A percentile compares a stretch with the other conserved stretches of the same genome.
Evolutionary conservation across 2,888 invertebrate genomes (phyloP).

Genomic region (Yponomeuta plumbellus): DNA sequence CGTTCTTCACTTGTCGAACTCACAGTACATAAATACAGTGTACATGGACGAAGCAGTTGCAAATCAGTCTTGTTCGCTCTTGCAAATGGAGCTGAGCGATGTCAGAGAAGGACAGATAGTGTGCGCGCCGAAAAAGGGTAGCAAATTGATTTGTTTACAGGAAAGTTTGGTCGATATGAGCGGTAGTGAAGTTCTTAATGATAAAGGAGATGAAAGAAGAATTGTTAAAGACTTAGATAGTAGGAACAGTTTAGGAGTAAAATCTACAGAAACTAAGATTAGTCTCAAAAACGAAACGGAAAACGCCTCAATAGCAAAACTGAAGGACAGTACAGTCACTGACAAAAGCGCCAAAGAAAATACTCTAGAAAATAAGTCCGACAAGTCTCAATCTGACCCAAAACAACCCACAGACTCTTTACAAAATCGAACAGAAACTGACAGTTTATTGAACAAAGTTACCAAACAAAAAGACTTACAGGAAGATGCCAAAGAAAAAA

Average conservation of each 20-base stretch:
- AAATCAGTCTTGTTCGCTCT: conserved; percentile 48
- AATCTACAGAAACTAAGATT: too few relatives aligned
- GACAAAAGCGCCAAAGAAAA: neutral
- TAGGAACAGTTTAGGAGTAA: too few relatives aligned
- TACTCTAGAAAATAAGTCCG: neutral
- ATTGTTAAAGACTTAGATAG: too few relatives aligned
- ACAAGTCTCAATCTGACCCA: neutral
- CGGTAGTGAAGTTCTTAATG: too few relatives aligned
- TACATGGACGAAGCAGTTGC: conserved; percentile 41
- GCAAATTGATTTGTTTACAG: conserved; percentile 56
- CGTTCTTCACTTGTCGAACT: conserved; percentile 50
- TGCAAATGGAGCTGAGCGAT: conserved; percentile 49
- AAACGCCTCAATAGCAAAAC: neutral
- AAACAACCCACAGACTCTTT: too few relatives aligned
- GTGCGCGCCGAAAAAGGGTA: conserved; percentile 45
- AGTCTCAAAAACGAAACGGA: too few relatives aligned
- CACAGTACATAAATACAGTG: conserved; percentile 46
- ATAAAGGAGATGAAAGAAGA: too few relatives aligned
- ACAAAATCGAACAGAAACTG: too few relatives aligned
- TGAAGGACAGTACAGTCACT: neutral
- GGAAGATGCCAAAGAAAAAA: neutral
- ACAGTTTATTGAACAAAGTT: neutral
- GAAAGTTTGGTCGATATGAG: conserved; percentile 27
- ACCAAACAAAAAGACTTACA: too few relatives aligned
- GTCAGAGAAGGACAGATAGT: conserved; percentile 39